A percentile compares a stretch with the other conserved stretches of the same genome.
Evolutionary conservation across 2,888 invertebrate genomes (phyloP).

Genomic region (Stictocephala bisonia): DNA sequence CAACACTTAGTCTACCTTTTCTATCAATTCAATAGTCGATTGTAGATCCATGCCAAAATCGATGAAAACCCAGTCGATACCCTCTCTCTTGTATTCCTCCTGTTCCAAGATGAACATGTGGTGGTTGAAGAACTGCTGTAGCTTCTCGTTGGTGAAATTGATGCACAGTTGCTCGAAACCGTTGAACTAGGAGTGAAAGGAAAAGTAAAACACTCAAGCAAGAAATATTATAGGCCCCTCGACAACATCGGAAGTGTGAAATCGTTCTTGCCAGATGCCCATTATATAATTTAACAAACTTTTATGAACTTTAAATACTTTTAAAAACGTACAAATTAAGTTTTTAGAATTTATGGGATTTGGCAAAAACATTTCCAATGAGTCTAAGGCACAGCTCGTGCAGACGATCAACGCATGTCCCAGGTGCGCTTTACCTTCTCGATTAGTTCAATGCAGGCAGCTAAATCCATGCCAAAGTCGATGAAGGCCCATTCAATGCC

Average conservation of each 20-base stretch:
- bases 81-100: slow-evolving; percentile 94
- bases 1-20: slow-evolving; percentile 75
- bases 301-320: neutral
- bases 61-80: slow-evolving; percentile 92
- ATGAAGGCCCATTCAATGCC: slow-evolving; percentile 97
- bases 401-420: slow-evolving; percentile 30
- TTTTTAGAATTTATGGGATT: neutral
- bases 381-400: neutral
- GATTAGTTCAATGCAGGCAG: slow-evolving; percentile 95
- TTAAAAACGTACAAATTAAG: neutral
- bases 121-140: slow-evolving; percentile 97
- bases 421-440: slow-evolving; percentile 78
- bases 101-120: slow-evolving; percentile 97
- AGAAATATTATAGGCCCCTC: slow-evolving; percentile 28
- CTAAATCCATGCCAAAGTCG: slow-evolving; percentile 97
- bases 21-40: slow-evolving; percentile 89
- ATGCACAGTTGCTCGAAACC: slow-evolving; percentile 96
- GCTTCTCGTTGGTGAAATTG: slow-evolving; percentile 96
- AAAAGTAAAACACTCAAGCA: slow-evolving; percentile 26
- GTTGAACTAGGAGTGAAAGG: slow-evolving; percentile 74
- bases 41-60: slow-evolving; percentile 96
- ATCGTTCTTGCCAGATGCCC: no score
- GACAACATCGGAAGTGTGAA: neutral
- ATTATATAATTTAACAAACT: neutral
- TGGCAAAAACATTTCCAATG: neutral